Percentiles rank a stretch among this genome's conserved stretches.
Evolutionary conservation across 2,888 invertebrate genomes (phyloP).

Genomic region (Drosophila colorata): DNA sequence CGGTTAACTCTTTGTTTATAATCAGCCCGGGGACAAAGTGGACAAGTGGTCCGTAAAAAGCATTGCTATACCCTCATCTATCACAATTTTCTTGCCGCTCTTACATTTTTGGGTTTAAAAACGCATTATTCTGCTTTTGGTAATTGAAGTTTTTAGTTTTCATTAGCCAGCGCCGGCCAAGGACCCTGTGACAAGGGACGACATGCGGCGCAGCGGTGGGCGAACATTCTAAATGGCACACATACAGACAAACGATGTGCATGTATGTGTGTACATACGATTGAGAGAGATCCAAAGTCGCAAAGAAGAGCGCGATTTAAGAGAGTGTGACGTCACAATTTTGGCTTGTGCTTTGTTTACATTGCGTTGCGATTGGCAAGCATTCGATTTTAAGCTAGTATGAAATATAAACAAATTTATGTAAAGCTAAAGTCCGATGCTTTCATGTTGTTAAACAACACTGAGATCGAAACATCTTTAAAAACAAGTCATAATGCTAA

Average conservation of each 20-base stretch:
- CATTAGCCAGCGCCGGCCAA: slow-evolving; percentile 62
- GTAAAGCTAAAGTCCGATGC: too few species aligned
- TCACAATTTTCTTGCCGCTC: slow-evolving; percentile 73
- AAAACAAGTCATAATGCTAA: too few species aligned
- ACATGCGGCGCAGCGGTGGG: slow-evolving; percentile 22
- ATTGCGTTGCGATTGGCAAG: too few species aligned
- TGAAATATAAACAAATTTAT: too few species aligned
- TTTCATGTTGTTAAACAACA: too few species aligned
- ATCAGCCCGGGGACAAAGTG: slow-evolving; percentile 57
- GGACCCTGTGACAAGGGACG: slow-evolving; percentile 51
- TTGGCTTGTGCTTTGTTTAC: too few species aligned
- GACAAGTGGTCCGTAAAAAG: slow-evolving; percentile 77
- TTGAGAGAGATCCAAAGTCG: too few species aligned
- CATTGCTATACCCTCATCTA: slow-evolving; percentile 80
- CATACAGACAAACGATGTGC: slow-evolving; percentile 8
- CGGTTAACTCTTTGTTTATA: slow-evolving; percentile 79
- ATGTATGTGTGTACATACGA: too few species aligned
- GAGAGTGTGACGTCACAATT: too few species aligned
- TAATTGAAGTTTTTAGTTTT: slow-evolving; percentile 83
- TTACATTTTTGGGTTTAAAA: slow-evolving; percentile 77
- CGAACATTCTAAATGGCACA: slow-evolving; percentile 45
- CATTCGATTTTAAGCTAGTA: too few species aligned
- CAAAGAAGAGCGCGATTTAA: too few species aligned
- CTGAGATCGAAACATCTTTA: too few species aligned
- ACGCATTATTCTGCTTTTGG: slow-evolving; percentile 67